Percentiles rank a stretch among this genome's conserved stretches.
phyloP scores from a whole-genome alignment of 1,140 invertebrate genomes.

The Anastatus disparis region DNA sequence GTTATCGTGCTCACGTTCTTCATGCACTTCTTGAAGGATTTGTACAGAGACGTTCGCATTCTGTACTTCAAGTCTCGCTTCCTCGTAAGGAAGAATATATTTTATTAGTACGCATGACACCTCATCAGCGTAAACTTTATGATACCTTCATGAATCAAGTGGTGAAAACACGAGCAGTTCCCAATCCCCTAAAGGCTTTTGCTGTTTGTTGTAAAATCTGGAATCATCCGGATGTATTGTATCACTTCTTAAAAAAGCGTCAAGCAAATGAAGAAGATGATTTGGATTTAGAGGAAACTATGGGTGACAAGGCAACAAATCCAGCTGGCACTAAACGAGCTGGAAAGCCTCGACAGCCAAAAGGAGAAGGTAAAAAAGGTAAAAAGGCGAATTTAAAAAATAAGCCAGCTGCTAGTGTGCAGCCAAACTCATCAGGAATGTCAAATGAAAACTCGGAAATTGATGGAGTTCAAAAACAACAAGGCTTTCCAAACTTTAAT shows the following conservation, averaged over 20 bases:
- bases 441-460: slow-evolving; percentile 48
- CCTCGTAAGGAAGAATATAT: slow-evolving; percentile 95
- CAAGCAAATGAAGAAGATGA: slow-evolving; percentile 85
- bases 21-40: slow-evolving; percentile 91
- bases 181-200: slow-evolving; percentile 97
- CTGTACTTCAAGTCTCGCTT: slow-evolving; percentile 85
- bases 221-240: slow-evolving; percentile 98
- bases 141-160: slow-evolving; percentile 93
- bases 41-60: slow-evolving; percentile 91
- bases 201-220: slow-evolving; percentile 99
- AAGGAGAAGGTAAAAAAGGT: slow-evolving; percentile 61
- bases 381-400: slow-evolving; percentile 59
- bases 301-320: slow-evolving; percentile 59
- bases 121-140: slow-evolving; percentile 88
- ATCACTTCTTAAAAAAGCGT: slow-evolving; percentile 88
- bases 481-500: slow-evolving; percentile 14
- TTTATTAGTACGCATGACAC: slow-evolving; percentile 86
- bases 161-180: slow-evolving; percentile 83
- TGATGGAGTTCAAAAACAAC: slow-evolving; percentile 11
- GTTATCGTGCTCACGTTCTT: slow-evolving; percentile 88
- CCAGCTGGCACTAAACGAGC: slow-evolving; percentile 50
- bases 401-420: slow-evolving; percentile 77
- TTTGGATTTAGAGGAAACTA: slow-evolving; percentile 84
- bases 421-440: slow-evolving; percentile 68
- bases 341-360: slow-evolving; percentile 57